phyloP scores from a whole-genome alignment of 2,888 invertebrate species.

The Thymelicus sylvestris region DNA sequence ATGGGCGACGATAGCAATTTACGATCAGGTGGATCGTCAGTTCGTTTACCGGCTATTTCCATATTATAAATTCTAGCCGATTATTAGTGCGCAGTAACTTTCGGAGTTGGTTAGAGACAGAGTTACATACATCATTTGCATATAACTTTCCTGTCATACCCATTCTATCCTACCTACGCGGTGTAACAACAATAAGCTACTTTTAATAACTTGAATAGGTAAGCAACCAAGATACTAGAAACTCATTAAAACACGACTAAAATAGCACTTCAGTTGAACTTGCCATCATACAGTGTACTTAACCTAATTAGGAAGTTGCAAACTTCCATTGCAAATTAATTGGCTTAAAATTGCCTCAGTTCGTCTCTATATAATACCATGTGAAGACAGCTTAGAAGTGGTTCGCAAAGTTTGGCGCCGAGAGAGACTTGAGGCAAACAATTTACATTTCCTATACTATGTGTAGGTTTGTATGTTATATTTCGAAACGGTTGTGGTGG shows the following conservation, averaged over 20 bases:
- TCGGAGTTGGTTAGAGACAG: too few relatives aligned
- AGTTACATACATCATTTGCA: too few relatives aligned
- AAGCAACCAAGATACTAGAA: not conserved
- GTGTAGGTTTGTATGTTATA: too few relatives aligned
- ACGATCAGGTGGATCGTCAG: too few relatives aligned
- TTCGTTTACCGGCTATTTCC: too few relatives aligned
- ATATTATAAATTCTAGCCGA: too few relatives aligned
- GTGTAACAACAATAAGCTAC: not conserved
- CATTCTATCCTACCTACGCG: too few relatives aligned
- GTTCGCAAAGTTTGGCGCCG: not conserved
- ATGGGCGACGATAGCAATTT: too few relatives aligned
- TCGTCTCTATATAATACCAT: slow-evolving; percentile 3
- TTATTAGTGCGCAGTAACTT: too few relatives aligned
- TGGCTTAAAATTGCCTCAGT: slow-evolving; percentile 27
- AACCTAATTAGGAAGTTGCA: slow-evolving; percentile 20
- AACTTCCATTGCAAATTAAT: slow-evolving; percentile 29
- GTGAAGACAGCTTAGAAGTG: slow-evolving; percentile 11
- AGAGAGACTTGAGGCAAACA: not conserved
- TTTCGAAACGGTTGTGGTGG: too few relatives aligned
- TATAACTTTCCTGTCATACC: too few relatives aligned
- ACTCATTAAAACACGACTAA: slow-evolving; percentile 19
- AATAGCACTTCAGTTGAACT: slow-evolving; percentile 6
- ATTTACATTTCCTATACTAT: not conserved
- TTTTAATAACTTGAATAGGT: not conserved
- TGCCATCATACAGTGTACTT: slow-evolving; percentile 12